A percentile compares a stretch with the other conserved stretches of the same genome.
These are phyloP conservation scores for Lampris megalopsis DNA, from an alignment of 2,113 vertebrate species.

Conservation along the genomic window DNA sequence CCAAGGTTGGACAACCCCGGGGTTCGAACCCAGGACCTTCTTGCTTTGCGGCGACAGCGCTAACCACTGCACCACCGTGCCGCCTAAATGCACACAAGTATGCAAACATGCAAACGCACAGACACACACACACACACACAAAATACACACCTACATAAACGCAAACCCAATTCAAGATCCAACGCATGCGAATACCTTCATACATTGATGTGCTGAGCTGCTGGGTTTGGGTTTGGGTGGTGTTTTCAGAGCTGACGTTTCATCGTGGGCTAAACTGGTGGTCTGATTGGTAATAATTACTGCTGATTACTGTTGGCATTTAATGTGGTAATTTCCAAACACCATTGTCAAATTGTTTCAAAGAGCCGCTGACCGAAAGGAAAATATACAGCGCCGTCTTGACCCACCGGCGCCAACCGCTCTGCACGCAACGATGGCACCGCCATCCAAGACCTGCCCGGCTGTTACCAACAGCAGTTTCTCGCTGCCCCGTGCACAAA, in stretches of 20 bases:
- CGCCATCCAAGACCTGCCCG: neutral
- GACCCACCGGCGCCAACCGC: neutral
- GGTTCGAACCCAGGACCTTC: too few relatives aligned
- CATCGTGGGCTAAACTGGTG: conserved; percentile 9
- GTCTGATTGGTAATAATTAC: neutral
- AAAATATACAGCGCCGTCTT: conserved; percentile 8
- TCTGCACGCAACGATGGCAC: neutral
- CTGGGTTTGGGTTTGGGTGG: too few relatives aligned
- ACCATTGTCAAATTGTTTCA: neutral
- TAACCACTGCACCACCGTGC: too few relatives aligned
- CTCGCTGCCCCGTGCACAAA: too few relatives aligned
- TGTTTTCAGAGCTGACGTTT: too few relatives aligned
- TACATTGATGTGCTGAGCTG: too few relatives aligned
- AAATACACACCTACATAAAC: neutral
- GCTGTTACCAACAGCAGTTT: neutral
- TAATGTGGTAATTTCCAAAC: conserved; percentile 9
- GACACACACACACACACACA: too few relatives aligned
- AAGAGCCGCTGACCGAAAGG: neutral
- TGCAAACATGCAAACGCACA: conserved; percentile 20
- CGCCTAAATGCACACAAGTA: conserved; percentile 1
- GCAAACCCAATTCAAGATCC: neutral
- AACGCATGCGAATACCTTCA: conserved; percentile 1
- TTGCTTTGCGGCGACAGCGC: too few relatives aligned
- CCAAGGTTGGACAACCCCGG: too few relatives aligned
- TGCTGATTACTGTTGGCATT: neutral